These are phyloP conservation scores for Drosophila anomelani DNA, from an alignment of 2,888 invertebrate species.

Conservation along the genomic window DNA sequence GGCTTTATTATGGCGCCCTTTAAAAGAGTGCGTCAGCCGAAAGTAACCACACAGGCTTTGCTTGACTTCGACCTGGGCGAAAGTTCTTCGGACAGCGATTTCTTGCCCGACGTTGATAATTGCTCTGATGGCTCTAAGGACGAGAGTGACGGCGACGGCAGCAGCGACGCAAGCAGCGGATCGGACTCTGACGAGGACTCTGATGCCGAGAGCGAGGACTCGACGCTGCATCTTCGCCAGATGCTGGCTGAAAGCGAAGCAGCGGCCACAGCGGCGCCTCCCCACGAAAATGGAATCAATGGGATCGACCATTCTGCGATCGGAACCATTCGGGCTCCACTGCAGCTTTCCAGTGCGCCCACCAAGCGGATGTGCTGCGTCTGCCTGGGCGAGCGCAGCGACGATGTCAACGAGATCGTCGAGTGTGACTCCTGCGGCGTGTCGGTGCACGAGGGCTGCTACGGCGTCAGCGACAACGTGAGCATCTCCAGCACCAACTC, in stretches of 20 bases:
- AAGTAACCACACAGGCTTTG: conserved; percentile 88
- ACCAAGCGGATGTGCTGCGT: conserved; percentile 95
- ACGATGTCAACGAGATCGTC: conserved; percentile 97
- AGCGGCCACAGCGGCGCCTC: conserved; percentile 45
- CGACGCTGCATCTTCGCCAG: conserved; percentile 71
- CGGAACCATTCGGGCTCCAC: conserved; percentile 11
- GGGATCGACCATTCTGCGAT: conserved; percentile 9
- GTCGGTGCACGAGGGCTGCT: conserved; percentile 98
- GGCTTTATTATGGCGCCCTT: conserved; percentile 71
- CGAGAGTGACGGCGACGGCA: conserved; percentile 88
- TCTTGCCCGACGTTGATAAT: conserved; percentile 93
- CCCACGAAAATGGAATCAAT: conserved; percentile 19
- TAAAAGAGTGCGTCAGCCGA: conserved; percentile 87
- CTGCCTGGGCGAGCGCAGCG: conserved; percentile 96
- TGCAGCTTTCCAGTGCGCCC: conserved; percentile 83
- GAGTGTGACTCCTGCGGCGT: conserved; percentile 99
- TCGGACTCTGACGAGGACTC: conserved; percentile 64
- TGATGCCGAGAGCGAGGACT: conserved; percentile 79
- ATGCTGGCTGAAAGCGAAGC: conserved; percentile 66
- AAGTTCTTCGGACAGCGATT: conserved; percentile 97
- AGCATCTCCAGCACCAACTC: conserved; percentile 97
- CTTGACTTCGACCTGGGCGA: conserved; percentile 94
- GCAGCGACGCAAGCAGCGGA: conserved; percentile 74
- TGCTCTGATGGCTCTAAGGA: conserved; percentile 84
- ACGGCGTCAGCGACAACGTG: conserved; percentile 96